These are phyloP conservation scores for Acrossocheilus fasciatus DNA, from an alignment of 2,797 vertebrate species.

Conservation along the genomic window DNA sequence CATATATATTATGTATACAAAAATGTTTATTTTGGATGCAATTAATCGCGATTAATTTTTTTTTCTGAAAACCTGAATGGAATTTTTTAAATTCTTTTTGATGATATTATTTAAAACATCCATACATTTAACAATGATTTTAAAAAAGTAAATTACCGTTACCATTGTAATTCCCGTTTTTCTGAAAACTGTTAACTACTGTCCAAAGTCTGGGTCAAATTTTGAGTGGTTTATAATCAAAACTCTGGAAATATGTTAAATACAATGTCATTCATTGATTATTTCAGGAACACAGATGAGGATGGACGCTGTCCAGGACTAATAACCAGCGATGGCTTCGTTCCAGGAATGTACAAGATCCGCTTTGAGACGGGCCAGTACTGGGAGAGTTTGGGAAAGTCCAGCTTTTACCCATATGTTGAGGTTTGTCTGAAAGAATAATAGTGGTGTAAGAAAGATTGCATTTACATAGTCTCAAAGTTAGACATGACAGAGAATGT, in stretches of 20 bases:
- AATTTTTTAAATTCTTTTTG: no score
- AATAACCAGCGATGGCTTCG: constrained; percentile 69
- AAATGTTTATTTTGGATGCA: no score
- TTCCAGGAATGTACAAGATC: constrained; percentile 86
- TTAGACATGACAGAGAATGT: neutral
- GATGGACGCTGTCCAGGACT: constrained; percentile 83
- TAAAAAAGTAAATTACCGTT: no score
- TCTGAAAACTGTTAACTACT: neutral
- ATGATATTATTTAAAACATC: neutral
- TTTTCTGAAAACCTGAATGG: no score
- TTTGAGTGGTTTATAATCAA: neutral
- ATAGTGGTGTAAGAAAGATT: neutral
- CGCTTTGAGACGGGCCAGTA: constrained; percentile 86
- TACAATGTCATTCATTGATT: neutral
- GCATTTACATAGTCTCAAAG: neutral
- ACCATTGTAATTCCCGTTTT: no score
- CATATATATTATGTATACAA: no score
- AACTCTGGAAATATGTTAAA: neutral
- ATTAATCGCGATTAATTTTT: no score
- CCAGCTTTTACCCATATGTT: constrained; percentile 86
- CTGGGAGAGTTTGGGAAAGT: constrained; percentile 80
- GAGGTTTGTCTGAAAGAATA: constrained; percentile 77
- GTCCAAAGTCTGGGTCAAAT: neutral
- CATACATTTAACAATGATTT: neutral
- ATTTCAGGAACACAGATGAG: constrained; percentile 78